Percentiles rank a stretch among this genome's conserved stretches.
Conservation (phyloP, 2,797 vertebrate species). For the Aldrovandia affinis region DNA sequence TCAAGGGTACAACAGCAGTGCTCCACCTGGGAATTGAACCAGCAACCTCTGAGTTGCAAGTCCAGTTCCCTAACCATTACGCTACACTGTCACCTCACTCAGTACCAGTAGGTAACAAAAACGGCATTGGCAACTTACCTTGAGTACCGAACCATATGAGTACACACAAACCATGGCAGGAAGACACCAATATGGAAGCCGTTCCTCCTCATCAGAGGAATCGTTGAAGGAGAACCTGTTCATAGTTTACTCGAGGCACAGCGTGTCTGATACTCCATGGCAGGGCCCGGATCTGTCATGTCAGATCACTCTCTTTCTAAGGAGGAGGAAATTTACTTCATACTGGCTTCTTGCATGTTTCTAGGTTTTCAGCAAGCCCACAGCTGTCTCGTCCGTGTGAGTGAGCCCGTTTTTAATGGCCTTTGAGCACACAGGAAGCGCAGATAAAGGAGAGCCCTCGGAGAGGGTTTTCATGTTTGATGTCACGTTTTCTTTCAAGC, state of each 20-base stretch:
- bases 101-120: too few species aligned
- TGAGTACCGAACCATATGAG: too few species aligned
- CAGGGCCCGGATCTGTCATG: slow-evolving; percentile 6
- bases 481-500: background rate
- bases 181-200: background rate
- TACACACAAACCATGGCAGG: too few species aligned
- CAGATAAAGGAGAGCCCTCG: background rate
- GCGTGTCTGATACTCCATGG: background rate
- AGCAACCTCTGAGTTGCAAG: too few species aligned
- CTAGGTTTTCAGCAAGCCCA: background rate
- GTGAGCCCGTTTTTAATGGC: background rate
- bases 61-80: too few species aligned
- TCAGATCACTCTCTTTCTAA: slow-evolving; percentile 1
- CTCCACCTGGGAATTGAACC: too few species aligned
- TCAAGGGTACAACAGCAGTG: too few species aligned
- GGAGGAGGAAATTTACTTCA: background rate
- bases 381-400: background rate
- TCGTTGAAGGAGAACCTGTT: background rate
- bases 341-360: background rate
- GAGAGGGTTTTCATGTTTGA: background rate
- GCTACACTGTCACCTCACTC: too few species aligned
- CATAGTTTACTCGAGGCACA: background rate
- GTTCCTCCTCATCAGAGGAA: background rate
- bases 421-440: background rate
- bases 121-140: too few species aligned